phyloP scores from a whole-genome alignment of 2,888 invertebrate species.

The Holacanthella duospinosa region DNA sequence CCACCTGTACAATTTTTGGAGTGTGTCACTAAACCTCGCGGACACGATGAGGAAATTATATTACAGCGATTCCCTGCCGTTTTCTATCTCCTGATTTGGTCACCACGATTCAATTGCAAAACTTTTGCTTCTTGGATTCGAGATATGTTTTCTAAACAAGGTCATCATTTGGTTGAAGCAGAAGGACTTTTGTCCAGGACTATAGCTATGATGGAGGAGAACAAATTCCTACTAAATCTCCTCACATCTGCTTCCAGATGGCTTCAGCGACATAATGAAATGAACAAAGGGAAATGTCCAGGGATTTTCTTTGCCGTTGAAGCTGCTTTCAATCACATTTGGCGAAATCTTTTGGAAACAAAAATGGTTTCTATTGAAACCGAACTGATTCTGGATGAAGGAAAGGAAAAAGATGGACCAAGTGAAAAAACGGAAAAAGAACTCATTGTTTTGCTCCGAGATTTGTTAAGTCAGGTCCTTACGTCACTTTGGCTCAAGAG shows the following conservation, averaged over 20 bases:
- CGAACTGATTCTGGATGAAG: not conserved
- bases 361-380: not conserved
- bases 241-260: not conserved
- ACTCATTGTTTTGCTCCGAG: not conserved
- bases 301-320: conserved; percentile 28
- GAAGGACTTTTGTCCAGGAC: conserved; percentile 26
- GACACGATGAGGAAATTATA: conserved; percentile 8
- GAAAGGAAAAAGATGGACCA: not conserved
- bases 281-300: conserved; percentile 12
- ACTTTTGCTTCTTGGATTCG: conserved; percentile 34
- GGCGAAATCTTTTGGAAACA: not conserved
- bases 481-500: not conserved
- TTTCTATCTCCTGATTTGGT: conserved; percentile 32
- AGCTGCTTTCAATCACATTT: conserved; percentile 25
- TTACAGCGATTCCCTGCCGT: conserved; percentile 7
- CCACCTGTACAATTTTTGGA: conserved; percentile 33
- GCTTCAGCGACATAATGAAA: not conserved
- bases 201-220: not conserved
- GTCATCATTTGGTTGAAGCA: conserved; percentile 26
- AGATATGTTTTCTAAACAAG: conserved; percentile 36
- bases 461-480: not conserved
- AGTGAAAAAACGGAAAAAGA: not conserved
- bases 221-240: not conserved
- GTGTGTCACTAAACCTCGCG: not conserved
- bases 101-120: conserved; percentile 31